Evolutionary conservation across 92 coral and sea anemone genomes (phyloP).

Genomic region (Zoanthus sociatus): DNA sequence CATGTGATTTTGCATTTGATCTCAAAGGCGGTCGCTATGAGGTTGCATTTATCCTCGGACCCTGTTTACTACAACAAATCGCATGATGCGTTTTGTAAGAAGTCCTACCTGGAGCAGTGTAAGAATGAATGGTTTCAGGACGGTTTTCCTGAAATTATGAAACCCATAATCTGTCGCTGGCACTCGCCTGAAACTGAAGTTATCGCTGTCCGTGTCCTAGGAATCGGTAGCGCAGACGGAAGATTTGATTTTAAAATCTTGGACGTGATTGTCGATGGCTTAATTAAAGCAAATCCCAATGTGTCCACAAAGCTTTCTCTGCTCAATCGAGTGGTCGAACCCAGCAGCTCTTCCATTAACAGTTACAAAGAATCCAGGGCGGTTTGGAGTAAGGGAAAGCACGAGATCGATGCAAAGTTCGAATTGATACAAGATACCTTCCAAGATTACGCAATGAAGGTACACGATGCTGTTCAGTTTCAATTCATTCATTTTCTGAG

Average conservation of each 20-base stretch:
- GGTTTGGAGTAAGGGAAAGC: neutral
- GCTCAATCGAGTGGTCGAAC: slow-evolving; percentile 28
- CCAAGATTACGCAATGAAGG: slow-evolving; percentile 19
- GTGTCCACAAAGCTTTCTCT: slow-evolving; percentile 4
- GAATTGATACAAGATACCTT: slow-evolving; percentile 2
- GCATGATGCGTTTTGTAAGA: neutral
- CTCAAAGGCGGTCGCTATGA: neutral
- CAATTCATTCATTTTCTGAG: slow-evolving; percentile 16
- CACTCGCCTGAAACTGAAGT: neutral
- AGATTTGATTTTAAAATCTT: slow-evolving; percentile 19
- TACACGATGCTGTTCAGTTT: slow-evolving; percentile 5
- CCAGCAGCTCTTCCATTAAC: slow-evolving; percentile 6
- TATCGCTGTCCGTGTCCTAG: neutral
- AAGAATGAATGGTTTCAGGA: slow-evolving; percentile 11
- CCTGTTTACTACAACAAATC: slow-evolving; percentile 2
- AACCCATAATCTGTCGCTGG: slow-evolving; percentile 6
- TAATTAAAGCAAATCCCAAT: neutral
- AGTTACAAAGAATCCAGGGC: slow-evolving; percentile 2
- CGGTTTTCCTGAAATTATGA: slow-evolving; percentile 2
- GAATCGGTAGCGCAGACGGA: slow-evolving; percentile 31
- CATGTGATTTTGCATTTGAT: no score
- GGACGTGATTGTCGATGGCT: neutral
- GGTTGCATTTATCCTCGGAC: neutral
- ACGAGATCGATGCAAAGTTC: neutral
- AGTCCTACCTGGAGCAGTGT: neutral